Base-by-base conservation (phyloP, 2,888 invertebrate genomes). In the Sminthurides aquaticus region DNA sequence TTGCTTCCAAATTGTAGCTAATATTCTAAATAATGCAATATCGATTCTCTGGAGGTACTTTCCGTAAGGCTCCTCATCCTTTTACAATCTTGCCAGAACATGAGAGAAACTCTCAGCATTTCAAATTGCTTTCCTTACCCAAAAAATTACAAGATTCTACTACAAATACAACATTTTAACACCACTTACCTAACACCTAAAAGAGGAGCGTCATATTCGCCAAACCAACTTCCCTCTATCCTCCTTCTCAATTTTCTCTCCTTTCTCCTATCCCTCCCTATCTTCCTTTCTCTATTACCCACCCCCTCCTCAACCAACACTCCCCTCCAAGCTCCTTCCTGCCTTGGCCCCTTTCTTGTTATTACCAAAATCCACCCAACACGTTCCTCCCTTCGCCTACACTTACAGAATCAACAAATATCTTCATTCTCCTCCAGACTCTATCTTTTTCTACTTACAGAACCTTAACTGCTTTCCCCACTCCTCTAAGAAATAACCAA, bases 1-100 rank as follows among this genome's bases (percentile, higher is more conserved):
- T 52, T 52, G 52, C 52, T 52, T 52, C 52, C 52, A 52, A 52
- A 52, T 52, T 52, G 52, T 52, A 52, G 52, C 52, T 52, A 52
- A 52, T 52, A 52, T 52, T 52, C 52, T 52, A 52, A 52, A 52
- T 52, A 52, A 52, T 52, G 52, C 52, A 52, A 52, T 52, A 52
- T 52, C 52, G 52, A 52, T 52, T 52, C 52, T 15, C 52, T 8
- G 11, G 15, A 34, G 43, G 43, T 34, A 34, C 8, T 34, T 34
- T 34, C 43, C 43, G 8, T 34, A 34, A 34, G 8, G 43, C 43
- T 34, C 52, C 52, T 52, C 52, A 20, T 52, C 52, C 52, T 52
- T 20, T 22, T 52, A 15, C 22, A 20, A 20, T 15, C 52, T 52
- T n/a, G n/a, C n/a, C n/a, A n/a, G n/a, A n/a, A n/a, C n/a, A n/a